A percentile compares a stretch with the other conserved stretches of the same genome.
phyloP scores from a whole-genome alignment of 1,140 invertebrate genomes.

The Oreohelix idahoensis region DNA sequence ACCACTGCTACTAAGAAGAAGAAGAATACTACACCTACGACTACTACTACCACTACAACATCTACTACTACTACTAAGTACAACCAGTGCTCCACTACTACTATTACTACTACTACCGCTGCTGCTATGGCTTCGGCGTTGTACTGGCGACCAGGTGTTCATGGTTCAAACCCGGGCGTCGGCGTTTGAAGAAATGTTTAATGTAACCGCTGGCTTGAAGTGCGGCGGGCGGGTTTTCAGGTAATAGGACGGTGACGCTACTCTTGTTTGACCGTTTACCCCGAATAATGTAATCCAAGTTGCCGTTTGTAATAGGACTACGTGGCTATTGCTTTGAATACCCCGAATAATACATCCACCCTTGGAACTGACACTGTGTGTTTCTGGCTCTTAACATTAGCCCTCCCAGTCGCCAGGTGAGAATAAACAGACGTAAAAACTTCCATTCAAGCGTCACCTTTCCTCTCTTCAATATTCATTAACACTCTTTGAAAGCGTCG shows the following conservation, averaged over 20 bases:
- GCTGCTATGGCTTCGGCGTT: background rate
- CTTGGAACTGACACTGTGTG: background rate
- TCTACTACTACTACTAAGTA: background rate
- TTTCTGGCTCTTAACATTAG: background rate
- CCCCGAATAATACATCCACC: background rate
- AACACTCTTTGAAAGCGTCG: background rate
- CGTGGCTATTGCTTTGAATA: background rate
- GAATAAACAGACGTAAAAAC: background rate
- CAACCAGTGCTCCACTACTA: background rate
- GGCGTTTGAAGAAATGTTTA: no score
- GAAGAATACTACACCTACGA: no score
- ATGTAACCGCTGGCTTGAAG: no score
- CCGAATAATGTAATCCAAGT: no score
- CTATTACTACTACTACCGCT: background rate
- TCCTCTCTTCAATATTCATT: slow-evolving; percentile 2
- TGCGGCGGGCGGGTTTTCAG: no score
- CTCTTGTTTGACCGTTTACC: no score
- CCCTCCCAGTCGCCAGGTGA: background rate
- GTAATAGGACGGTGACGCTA: no score
- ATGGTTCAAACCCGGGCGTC: no score
- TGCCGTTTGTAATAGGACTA: background rate
- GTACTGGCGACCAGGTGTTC: no score
- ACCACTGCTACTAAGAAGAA: no score
- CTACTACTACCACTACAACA: no score
- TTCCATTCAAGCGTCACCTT: background rate